Evolutionary conservation across 2,113 vertebrate genomes (phyloP).

Genomic region (Grammomys surdaster): DNA sequence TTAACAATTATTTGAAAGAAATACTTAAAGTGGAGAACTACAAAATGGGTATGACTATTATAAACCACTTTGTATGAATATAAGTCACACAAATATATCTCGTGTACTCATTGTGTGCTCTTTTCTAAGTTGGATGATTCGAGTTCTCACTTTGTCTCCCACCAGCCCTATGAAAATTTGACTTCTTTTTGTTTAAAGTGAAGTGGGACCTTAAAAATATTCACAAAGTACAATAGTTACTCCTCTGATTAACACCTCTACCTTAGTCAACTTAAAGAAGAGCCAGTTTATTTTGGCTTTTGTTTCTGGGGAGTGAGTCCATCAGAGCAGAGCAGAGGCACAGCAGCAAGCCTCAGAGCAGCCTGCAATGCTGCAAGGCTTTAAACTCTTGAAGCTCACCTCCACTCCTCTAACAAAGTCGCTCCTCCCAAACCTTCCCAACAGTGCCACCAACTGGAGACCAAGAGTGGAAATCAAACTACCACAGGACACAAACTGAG

Average conservation of each 20-base stretch:
- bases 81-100: background rate
- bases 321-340: background rate
- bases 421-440: background rate
- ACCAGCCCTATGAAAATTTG: background rate
- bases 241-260: background rate
- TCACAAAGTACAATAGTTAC: background rate
- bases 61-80: constrained; percentile 4
- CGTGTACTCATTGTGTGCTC: background rate
- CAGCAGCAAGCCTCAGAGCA: background rate
- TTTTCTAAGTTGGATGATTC: background rate
- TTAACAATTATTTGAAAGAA: constrained; percentile 31
- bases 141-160: background rate
- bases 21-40: background rate
- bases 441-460: background rate
- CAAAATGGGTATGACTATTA: background rate
- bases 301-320: background rate
- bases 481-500: background rate
- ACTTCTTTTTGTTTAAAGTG: background rate
- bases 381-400: background rate
- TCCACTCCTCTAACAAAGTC: background rate
- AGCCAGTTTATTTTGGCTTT: background rate
- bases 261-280: background rate
- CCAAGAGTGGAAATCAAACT: background rate
- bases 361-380: background rate
- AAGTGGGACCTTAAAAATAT: background rate